Conservation (phyloP, 2,113 vertebrate species). For the Panthera uncia region DNA sequence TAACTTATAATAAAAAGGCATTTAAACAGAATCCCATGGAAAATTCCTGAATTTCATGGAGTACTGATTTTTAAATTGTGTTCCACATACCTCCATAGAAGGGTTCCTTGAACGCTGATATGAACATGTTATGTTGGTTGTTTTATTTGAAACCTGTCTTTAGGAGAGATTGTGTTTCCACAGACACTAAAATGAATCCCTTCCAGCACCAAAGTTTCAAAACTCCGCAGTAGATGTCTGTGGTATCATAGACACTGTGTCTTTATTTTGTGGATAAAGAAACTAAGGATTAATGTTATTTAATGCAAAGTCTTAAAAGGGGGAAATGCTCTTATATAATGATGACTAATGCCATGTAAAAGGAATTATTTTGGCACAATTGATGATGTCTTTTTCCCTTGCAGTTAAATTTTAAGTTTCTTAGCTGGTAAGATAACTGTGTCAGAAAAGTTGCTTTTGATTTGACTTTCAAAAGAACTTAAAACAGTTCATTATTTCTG, state of each 20-base stretch:
- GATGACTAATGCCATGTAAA: conserved; percentile 29
- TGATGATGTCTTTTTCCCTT: conserved; percentile 6
- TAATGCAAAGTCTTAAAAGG: neutral
- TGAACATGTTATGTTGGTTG: neutral
- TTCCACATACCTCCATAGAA: neutral
- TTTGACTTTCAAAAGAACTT: conserved; percentile 40
- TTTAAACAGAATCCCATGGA: neutral
- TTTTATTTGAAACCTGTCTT: neutral
- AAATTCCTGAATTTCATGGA: conserved; percentile 15
- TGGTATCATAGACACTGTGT: neutral
- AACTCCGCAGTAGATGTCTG: neutral
- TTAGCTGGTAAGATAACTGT: conserved; percentile 30
- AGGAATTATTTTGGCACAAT: conserved; percentile 30
- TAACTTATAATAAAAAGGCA: neutral
- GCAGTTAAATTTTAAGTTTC: conserved; percentile 20
- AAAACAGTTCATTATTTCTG: conserved; percentile 40
- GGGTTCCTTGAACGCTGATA: neutral
- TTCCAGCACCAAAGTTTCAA: neutral
- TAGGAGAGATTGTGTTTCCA: neutral
- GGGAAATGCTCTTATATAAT: neutral
- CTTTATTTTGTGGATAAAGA: neutral
- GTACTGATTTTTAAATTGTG: neutral
- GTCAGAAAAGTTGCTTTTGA: conserved; percentile 37
- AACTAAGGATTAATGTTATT: neutral
- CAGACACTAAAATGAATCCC: neutral